phyloP scores from a whole-genome alignment of 2,888 invertebrate genomes.

The Xestia ashworthii region DNA sequence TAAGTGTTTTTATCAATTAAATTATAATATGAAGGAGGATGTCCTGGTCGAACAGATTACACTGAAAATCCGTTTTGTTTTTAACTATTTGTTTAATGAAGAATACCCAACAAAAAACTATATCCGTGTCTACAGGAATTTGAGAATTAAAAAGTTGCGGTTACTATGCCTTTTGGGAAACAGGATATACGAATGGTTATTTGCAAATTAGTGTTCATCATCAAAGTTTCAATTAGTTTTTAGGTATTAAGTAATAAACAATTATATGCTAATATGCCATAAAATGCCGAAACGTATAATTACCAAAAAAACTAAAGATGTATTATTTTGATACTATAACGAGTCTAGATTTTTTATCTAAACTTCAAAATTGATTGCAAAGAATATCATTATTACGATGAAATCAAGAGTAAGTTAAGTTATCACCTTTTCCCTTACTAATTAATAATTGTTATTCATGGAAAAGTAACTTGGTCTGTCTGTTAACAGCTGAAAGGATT shows the following conservation, averaged over 20 bases:
- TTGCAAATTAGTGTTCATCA: conserved; percentile 10
- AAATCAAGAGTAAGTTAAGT: not conserved
- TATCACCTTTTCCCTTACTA: not conserved
- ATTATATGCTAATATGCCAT: not conserved
- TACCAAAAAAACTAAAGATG: not conserved
- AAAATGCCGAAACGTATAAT: not conserved
- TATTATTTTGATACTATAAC: not conserved
- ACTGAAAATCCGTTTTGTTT: not conserved
- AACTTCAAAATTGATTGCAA: not conserved
- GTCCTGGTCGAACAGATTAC: conserved; percentile 45
- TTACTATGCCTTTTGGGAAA: conserved; percentile 11
- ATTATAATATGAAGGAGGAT: conserved; percentile 47
- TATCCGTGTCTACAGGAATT: conserved; percentile 36
- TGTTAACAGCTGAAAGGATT: not conserved
- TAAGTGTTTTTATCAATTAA: conserved; percentile 41
- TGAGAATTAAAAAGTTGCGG: not conserved
- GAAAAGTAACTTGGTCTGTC: not conserved
- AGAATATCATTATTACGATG: not conserved
- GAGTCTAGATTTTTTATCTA: not conserved
- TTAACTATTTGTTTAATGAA: not conserved
- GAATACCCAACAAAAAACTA: conserved; percentile 15
- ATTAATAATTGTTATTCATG: not conserved
- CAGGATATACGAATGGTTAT: not conserved
- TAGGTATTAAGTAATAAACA: not conserved
- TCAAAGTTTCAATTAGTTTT: conserved; percentile 12